Evolutionary conservation across 2,888 invertebrate genomes (phyloP), one percentile per base, ranked within the genome.

Genomic region (Rugalucina vietnamica): DNA sequence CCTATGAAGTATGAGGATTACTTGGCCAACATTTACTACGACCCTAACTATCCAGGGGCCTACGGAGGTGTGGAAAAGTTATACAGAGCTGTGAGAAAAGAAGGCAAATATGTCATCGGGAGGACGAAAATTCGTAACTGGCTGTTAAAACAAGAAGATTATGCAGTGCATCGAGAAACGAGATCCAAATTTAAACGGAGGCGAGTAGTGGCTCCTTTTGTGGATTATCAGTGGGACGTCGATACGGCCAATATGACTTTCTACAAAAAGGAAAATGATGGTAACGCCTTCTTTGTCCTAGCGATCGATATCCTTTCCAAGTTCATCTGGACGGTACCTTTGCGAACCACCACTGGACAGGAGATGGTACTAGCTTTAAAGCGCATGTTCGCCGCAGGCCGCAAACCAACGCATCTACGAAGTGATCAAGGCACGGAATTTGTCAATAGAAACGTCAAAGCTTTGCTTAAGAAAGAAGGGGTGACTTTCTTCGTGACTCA

Each of bases 11-110:
- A 79, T 39, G 79, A 82, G 36, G 76, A 82, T 34, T 86, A 85
- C 32, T 36, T 83, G 29, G 37, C 49, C 4, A 79, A 32, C 34
- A 88, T 88, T 12, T 88, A 88, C 71, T 87, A 89, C 71, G 76
- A 87, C 50, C 86, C 88, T 0, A 34, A 57, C 36, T 84, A 85
- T 43, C 78, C 83, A 0, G 88, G 76, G 4, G 70, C 85, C 12
- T 86, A 76, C 73, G 77, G 76, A 0, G 89, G 86, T 0, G 75
- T 80, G 4, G 82, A 87, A 10, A 43, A 43, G 18, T 18, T 43
- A 18, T 43, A 43, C 18, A 43, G 18, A 18, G 8, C 18, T 43
- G 43, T 43, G 8, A 43, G 43, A 43, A 43, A 43, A 43, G 43
- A 43, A 12, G 54, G 54, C n/a, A 43, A 43, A 18, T 43, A 43